Percentiles rank a stretch among this genome's conserved stretches.
Evolutionary conservation across 2,113 vertebrate genomes (phyloP).

Genomic region (Circaetus gallicus): DNA sequence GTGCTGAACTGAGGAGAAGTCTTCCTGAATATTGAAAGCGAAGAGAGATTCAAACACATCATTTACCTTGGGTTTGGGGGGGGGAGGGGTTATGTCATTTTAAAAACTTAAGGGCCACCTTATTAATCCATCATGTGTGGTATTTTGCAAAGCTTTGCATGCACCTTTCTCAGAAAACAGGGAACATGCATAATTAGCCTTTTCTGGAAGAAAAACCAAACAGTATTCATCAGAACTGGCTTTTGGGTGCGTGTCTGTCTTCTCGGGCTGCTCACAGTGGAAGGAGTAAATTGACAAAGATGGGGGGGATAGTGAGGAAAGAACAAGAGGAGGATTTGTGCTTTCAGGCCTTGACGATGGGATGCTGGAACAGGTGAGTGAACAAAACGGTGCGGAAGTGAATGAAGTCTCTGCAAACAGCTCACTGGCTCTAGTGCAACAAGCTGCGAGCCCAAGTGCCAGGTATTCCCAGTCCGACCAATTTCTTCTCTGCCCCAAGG

Average conservation of each 20-base stretch:
- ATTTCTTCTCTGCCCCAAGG: not conserved
- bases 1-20: constrained; percentile 28
- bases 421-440: not conserved
- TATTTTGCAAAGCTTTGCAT: not conserved
- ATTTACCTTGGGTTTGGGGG: not conserved
- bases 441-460: not conserved
- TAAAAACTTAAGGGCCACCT: not conserved
- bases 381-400: not conserved
- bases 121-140: not conserved
- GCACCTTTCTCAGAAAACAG: not conserved
- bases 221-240: not conserved
- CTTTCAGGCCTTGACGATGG: not conserved
- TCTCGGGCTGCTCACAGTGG: not conserved
- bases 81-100: not conserved
- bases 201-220: not conserved
- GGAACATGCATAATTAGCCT: not conserved
- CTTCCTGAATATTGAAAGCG: constrained; percentile 10
- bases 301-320: not conserved
- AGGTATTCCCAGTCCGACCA: not conserved
- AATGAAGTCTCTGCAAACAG: not conserved
- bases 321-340: not conserved
- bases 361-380: not conserved
- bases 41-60: not conserved
- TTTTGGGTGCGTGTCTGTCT: not conserved
- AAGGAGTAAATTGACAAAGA: not conserved